Evolutionary conservation across 2,888 invertebrate genomes (phyloP).

Genomic region (Andrena bicolor): DNA sequence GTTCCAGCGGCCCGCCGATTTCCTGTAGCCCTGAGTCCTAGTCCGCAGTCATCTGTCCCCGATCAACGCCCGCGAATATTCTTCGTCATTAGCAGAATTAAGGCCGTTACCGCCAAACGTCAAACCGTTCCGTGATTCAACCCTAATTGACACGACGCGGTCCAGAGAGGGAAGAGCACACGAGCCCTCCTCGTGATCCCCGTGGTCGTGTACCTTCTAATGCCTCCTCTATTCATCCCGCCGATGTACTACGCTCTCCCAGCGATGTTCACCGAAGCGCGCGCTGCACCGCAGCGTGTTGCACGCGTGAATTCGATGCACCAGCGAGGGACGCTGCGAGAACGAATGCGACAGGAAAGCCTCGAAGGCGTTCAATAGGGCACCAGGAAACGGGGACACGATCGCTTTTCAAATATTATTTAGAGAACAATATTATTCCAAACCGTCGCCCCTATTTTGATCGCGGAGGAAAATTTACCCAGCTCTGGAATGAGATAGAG

Average conservation of each 20-base stretch:
- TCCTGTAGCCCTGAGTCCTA: background rate
- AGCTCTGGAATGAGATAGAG: background rate
- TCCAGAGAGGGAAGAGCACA: constrained; percentile 18
- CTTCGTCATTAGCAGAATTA: constrained; percentile 53
- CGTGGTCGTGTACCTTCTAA: constrained; percentile 43
- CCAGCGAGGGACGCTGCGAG: background rate
- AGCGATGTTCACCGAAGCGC: constrained; percentile 24
- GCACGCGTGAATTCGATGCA: background rate
- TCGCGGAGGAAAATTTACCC: no score
- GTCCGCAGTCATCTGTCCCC: constrained; percentile 11
- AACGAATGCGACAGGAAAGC: no score
- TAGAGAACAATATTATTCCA: no score
- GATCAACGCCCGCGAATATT: constrained; percentile 39
- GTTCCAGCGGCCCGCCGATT: background rate
- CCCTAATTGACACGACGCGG: constrained; percentile 50
- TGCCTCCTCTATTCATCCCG: constrained; percentile 33
- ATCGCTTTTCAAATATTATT: no score
- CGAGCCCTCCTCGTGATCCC: constrained; percentile 36
- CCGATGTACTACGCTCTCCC: background rate
- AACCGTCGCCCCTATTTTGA: no score
- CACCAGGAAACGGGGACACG: no score
- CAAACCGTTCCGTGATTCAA: constrained; percentile 37
- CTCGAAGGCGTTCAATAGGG: constrained; percentile 1
- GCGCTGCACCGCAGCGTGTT: background rate
- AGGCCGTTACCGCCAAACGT: constrained; percentile 50